Percentiles rank a stretch among this genome's conserved stretches.
Evolutionary conservation across 2,888 invertebrate species (phyloP).

Genomic region (Cetonia aurata): DNA sequence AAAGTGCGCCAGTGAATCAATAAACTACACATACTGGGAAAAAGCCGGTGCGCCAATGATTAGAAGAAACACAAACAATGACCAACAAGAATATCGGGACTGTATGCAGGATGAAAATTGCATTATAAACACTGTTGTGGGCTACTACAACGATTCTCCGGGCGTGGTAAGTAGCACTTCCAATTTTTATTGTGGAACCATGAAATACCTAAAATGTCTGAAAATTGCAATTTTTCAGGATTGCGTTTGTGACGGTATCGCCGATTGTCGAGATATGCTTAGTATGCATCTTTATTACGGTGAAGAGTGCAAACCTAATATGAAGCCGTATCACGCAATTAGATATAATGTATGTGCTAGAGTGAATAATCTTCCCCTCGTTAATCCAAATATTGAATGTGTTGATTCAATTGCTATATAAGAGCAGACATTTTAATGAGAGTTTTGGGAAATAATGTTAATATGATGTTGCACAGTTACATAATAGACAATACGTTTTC

Average conservation of each 20-base stretch:
- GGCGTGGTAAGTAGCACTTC: no score
- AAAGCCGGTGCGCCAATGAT: conserved; percentile 2
- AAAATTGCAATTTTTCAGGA: conserved; percentile 21
- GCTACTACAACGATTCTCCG: not conserved
- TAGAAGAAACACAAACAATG: not conserved
- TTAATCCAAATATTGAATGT: conserved; percentile 12
- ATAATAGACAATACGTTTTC: no score
- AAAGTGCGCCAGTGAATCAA: conserved; percentile 24
- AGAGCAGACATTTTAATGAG: no score
- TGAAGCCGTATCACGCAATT: not conserved
- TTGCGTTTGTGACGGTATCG: conserved; percentile 36
- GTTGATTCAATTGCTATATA: not conserved
- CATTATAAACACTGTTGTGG: not conserved
- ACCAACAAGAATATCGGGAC: not conserved
- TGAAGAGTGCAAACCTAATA: conserved; percentile 6
- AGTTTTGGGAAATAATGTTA: no score
- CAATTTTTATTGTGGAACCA: no score
- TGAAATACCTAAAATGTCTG: no score
- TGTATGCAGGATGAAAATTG: conserved; percentile 17
- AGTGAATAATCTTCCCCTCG: not conserved
- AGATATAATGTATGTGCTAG: conserved; percentile 38
- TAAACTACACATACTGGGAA: conserved; percentile 15
- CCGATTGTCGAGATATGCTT: conserved; percentile 40
- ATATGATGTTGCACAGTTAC: no score
- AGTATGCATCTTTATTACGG: conserved; percentile 25